phyloP scores from a whole-genome alignment of 2,113 vertebrate species.

The Cebidichthys violaceus region DNA sequence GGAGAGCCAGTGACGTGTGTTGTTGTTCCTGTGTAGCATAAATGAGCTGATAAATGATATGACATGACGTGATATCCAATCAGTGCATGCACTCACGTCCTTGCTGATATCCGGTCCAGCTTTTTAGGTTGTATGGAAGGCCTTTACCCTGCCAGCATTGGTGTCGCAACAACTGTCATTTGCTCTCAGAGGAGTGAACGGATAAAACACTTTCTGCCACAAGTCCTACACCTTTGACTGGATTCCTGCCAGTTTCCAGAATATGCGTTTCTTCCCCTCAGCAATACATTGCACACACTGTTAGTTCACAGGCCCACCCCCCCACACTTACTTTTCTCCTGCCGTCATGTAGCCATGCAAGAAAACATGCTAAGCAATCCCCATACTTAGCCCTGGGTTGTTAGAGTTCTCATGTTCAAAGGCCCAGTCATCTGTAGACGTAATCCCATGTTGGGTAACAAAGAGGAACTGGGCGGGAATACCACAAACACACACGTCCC shows the following conservation, averaged over 20 bases:
- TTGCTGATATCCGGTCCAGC: neutral
- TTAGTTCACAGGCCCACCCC: neutral
- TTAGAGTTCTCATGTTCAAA: conserved; percentile 62
- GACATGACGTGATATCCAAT: neutral
- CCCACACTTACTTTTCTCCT: neutral
- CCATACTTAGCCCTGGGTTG: conserved; percentile 31
- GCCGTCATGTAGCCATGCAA: conserved; percentile 24
- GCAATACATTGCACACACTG: conserved; percentile 15
- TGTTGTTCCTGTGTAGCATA: neutral
- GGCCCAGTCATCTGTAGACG: conserved; percentile 40
- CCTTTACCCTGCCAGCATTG: neutral
- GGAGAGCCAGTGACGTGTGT: neutral
- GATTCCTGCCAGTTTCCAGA: conserved; percentile 11
- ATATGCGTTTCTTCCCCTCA: neutral
- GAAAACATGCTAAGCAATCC: conserved; percentile 51
- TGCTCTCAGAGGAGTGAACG: neutral
- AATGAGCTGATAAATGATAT: neutral
- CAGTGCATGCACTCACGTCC: neutral
- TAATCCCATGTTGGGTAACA: conserved; percentile 69
- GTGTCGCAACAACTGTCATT: neutral
- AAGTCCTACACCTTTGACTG: neutral
- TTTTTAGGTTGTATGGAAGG: neutral
- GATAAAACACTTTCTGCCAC: neutral
- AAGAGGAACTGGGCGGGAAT: conserved; percentile 49
- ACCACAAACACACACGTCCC: conserved; percentile 20